These are phyloP conservation scores for Mixornis gularis DNA, from an alignment of 2,113 vertebrate genomes.

Conservation along the genomic window DNA sequence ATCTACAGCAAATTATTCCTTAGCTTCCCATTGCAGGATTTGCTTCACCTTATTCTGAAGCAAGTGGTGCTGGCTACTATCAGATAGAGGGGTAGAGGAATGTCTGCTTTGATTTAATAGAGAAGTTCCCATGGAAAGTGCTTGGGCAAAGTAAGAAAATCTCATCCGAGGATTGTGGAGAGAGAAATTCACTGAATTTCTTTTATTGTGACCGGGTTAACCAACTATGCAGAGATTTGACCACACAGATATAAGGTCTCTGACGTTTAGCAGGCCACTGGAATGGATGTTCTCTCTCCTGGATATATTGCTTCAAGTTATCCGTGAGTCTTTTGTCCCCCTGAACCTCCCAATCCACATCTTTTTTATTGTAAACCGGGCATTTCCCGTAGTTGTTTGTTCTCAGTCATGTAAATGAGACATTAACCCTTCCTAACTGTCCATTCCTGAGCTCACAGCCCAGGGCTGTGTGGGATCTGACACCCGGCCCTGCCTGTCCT, in stretches of 20 bases:
- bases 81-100: conserved; percentile 11
- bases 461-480: background rate
- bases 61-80: conserved; percentile 1
- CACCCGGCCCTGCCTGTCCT: background rate
- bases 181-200: conserved; percentile 9
- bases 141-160: conserved; percentile 1
- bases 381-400: conserved; percentile 42
- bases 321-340: background rate
- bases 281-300: background rate
- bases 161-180: background rate
- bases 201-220: background rate
- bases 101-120: conserved; percentile 49
- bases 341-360: conserved; percentile 7
- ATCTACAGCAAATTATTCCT: conserved; percentile 48
- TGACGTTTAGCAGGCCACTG: background rate
- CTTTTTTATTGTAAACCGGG: background rate
- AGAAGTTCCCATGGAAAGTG: background rate
- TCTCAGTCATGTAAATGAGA: conserved; percentile 52
- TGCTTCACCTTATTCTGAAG: conserved; percentile 33
- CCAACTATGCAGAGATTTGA: conserved; percentile 14
- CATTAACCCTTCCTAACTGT: background rate
- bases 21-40: conserved; percentile 49
- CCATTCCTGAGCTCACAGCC: background rate
- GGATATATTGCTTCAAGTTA: background rate
- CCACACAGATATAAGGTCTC: background rate